These are phyloP conservation scores for Lophotriccus pileatus DNA, from an alignment of 2,797 vertebrate genomes.

Conservation along the genomic window DNA sequence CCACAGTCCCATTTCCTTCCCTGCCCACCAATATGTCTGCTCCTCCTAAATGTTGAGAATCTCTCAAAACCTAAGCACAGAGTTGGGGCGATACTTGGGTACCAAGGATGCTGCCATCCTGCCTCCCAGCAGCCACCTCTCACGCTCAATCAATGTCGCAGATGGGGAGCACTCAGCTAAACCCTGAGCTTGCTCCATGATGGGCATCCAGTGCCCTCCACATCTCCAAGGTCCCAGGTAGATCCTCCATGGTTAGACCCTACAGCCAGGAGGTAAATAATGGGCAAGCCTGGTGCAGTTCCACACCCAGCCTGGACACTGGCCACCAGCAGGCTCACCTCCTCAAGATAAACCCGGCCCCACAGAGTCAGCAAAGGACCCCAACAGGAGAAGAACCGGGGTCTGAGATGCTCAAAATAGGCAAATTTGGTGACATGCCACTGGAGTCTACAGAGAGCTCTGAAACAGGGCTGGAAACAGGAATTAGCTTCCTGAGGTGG, in stretches of 20 bases:
- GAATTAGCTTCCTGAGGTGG: background rate
- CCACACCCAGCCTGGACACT: background rate
- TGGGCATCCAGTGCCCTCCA: fast-evolving
- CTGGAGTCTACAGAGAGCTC: background rate
- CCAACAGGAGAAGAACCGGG: fast-evolving
- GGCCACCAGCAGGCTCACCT: background rate
- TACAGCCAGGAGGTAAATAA: background rate
- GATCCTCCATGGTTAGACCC: background rate
- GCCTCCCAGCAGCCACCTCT: background rate
- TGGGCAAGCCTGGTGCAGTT: fast-evolving
- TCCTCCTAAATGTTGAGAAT: constrained; percentile 1
- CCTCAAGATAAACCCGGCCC: background rate
- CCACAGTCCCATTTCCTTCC: background rate
- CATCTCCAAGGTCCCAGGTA: background rate
- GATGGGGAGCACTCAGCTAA: fast-evolving
- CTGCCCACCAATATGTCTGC: background rate
- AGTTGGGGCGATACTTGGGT: fast-evolving
- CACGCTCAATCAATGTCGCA: fast-evolving
- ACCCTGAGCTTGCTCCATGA: background rate
- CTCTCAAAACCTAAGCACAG: background rate
- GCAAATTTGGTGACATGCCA: background rate
- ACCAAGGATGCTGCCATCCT: background rate
- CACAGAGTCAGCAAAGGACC: background rate
- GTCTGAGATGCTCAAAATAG: background rate
- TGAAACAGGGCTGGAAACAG: background rate